phyloP scores from a whole-genome alignment of 2,797 vertebrate species.

The Spea hammondii region DNA sequence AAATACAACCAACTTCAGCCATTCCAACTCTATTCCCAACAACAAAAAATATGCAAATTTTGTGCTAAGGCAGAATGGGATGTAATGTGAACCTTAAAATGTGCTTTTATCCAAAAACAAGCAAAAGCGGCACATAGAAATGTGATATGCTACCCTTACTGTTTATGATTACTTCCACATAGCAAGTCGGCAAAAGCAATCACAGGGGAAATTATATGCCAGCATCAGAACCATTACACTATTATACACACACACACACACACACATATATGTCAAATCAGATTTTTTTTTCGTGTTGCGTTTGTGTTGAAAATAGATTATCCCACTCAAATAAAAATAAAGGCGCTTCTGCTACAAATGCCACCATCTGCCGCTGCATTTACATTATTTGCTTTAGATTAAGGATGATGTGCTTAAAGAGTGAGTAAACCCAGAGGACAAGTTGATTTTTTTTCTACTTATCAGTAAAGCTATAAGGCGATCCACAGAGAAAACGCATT shows the following conservation, averaged over 20 bases:
- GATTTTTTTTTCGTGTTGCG: conserved; percentile 15
- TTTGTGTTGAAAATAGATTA: conserved; percentile 56
- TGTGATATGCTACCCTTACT: no score
- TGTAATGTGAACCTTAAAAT: no score
- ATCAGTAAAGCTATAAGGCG: conserved; percentile 57
- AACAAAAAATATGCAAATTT: no score
- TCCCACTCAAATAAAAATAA: conserved; percentile 49
- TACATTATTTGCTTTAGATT: conserved; percentile 54
- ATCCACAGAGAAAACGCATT: conserved; percentile 56
- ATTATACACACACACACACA: background rate
- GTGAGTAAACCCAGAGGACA: conserved; percentile 53
- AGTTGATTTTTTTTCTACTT: conserved; percentile 59
- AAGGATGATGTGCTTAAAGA: conserved; percentile 54
- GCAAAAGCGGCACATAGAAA: no score
- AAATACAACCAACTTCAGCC: no score
- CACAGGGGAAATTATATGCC: no score
- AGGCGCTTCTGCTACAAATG: conserved; percentile 50
- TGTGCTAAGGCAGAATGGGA: no score
- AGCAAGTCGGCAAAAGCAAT: no score
- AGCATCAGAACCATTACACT: background rate
- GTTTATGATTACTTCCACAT: no score
- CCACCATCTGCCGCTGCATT: conserved; percentile 56
- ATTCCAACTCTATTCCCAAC: no score
- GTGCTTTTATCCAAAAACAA: no score
- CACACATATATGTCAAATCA: conserved; percentile 16